Base-by-base conservation (phyloP, 1,140 invertebrate species). In the Mizuhopecten yessoensis region DNA sequence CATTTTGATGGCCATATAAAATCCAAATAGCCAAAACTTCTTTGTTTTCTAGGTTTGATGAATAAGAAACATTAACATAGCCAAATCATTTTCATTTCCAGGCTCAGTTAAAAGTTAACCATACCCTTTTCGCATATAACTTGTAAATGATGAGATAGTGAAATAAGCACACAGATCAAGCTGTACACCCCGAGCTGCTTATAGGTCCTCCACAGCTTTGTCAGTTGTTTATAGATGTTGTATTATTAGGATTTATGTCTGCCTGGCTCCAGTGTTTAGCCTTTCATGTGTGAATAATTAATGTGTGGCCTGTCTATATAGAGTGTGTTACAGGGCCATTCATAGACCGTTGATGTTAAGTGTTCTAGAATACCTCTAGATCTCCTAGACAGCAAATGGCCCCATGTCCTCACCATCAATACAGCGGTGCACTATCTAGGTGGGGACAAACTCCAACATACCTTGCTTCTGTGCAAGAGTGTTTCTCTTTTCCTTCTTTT, bases 401-500 rank as follows among this genome's bases (percentile, higher is more conserved):
- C n/a, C 2, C 1, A n/a, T 29, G n/a, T 9, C 29, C 3, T 29
- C 36, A 39, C 57, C 5, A n/a, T 45, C 57, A 23, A 29, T 7
- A 17, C 23, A 75, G 57, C 5, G 3, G 9, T 75, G 5, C 42
- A 13, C 57, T 13, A 29, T 75, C 36, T 39, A 7, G 5, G 13
- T 5, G 57, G 3, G 29, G 57, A 75, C 57, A 29, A 75, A 75
- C 57, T 9, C n/a, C 57, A 17, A 75, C 57, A 75, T 75, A 75
- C 89, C 92, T 86, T 86, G 57, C 29, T 42, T 34, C 17, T 34
- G 10, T 57, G 87, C 86, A 23, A 39, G 88, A 88, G 89, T 87
- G 45, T 89, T 42, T 88, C 91, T 92, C 89, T 90, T 29, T 90
- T 92, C 98, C 98, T 99, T 99, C 98, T 99, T 99, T 98, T 99